Percentiles rank a stretch among this genome's conserved stretches.
These are phyloP conservation scores for Gila robusta DNA, from an alignment of 2,797 vertebrate genomes.

Conservation along the genomic window DNA sequence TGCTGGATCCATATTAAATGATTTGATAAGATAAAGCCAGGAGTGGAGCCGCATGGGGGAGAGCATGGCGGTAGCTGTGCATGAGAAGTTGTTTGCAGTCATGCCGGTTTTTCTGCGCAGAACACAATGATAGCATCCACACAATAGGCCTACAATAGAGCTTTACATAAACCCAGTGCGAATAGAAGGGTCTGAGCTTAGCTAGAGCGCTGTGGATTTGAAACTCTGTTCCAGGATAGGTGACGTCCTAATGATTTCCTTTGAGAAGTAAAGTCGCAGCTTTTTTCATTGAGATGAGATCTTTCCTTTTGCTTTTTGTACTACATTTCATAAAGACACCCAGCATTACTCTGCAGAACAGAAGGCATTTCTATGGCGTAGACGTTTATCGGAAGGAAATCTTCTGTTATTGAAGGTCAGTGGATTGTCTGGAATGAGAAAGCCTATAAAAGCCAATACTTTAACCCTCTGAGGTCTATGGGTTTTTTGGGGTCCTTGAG, in stretches of 20 bases:
- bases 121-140: constrained; percentile 35
- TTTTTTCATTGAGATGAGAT: background rate
- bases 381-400: background rate
- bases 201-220: background rate
- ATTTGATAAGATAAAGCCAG: constrained; percentile 60
- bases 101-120: constrained; percentile 9
- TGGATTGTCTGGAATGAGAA: background rate
- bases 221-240: background rate
- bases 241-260: constrained; percentile 10
- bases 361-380: constrained; percentile 1
- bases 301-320: constrained; percentile 31
- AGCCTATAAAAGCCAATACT: constrained; percentile 2
- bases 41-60: constrained; percentile 34
- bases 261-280: background rate
- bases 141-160: constrained; percentile 3
- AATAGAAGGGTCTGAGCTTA: constrained; percentile 6
- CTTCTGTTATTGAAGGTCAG: constrained; percentile 44
- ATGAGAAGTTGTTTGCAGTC: constrained; percentile 27
- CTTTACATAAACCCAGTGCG: constrained; percentile 22
- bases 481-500: too few species aligned
- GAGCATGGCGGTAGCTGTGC: constrained; percentile 8
- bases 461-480: too few species aligned
- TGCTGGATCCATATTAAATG: constrained; percentile 59
- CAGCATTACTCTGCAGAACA: background rate
- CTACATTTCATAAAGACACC: background rate